Evolutionary conservation across 1,140 invertebrate genomes (phyloP).

Genomic region (Dysdera silvatica): DNA sequence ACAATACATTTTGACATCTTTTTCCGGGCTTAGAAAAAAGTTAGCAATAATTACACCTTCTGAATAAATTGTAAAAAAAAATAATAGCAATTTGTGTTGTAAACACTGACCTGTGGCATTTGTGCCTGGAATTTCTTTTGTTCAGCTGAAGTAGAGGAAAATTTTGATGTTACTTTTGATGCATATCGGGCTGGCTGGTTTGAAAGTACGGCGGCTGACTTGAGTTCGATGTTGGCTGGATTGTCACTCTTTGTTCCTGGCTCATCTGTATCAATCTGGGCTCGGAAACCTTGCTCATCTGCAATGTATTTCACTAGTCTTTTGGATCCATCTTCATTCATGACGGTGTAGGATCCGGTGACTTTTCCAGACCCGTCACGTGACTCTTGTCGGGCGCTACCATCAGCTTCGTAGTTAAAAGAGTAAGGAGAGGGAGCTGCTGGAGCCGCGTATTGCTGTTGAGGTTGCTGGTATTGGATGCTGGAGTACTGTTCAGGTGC

Average conservation of each 20-base stretch:
- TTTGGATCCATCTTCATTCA: constrained; percentile 30
- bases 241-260: constrained; percentile 12
- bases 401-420: constrained; percentile 19
- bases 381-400: constrained; percentile 23
- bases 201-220: constrained; percentile 8
- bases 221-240: constrained; percentile 7
- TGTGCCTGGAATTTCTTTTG: neutral
- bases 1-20: too few species aligned
- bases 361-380: constrained; percentile 30
- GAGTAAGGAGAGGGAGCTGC: constrained; percentile 11
- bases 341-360: constrained; percentile 30
- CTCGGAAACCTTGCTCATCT: constrained; percentile 18
- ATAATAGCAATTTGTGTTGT: neutral
- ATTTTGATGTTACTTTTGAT: neutral
- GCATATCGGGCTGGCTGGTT: neutral
- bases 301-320: constrained; percentile 28
- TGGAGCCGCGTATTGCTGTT: neutral
- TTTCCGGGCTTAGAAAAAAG: too few species aligned
- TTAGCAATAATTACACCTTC: too few species aligned
- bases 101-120: neutral
- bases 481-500: too few species aligned
- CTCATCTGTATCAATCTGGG: constrained; percentile 25
- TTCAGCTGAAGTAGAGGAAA: neutral
- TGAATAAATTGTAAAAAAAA: too few species aligned
- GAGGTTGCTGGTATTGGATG: neutral